Evolutionary conservation across 1,140 invertebrate genomes (phyloP).

Genomic region (Meteorus sp.): DNA sequence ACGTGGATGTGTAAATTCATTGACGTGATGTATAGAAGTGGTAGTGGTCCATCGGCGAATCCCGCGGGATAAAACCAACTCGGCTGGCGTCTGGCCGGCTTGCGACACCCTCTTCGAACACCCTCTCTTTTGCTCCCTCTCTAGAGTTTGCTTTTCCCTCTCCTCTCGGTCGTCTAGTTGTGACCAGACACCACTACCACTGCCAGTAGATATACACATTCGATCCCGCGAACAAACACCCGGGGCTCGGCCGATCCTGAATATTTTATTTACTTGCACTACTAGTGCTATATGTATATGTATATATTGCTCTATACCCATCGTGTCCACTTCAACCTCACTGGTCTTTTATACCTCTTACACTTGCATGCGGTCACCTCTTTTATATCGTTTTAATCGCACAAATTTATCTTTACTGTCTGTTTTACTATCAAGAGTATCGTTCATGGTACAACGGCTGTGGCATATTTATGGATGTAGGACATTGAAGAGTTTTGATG

Average conservation of each 20-base stretch:
- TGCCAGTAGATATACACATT: constrained; percentile 30
- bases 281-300: constrained; percentile 6
- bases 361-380: too few species aligned
- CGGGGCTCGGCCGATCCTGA: constrained; percentile 37
- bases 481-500: background rate
- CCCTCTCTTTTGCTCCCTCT: too few species aligned
- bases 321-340: too few species aligned
- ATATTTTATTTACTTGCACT: constrained; percentile 50
- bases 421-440: too few species aligned
- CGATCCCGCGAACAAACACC: constrained; percentile 41
- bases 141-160: too few species aligned
- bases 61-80: constrained; percentile 27
- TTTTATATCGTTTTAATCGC: constrained; percentile 33
- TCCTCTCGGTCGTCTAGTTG: constrained; percentile 7
- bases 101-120: constrained; percentile 10
- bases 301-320: constrained; percentile 25
- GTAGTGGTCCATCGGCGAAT: constrained; percentile 21
- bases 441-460: background rate
- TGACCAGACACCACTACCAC: constrained; percentile 38
- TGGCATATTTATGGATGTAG: background rate
- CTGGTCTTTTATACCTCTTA: too few species aligned
- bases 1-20: too few species aligned
- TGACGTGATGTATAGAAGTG: background rate
- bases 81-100: constrained; percentile 5
- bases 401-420: constrained; percentile 30